phyloP scores from a whole-genome alignment of 2,888 invertebrate genomes.

The Troglohyphantes excavatus region DNA sequence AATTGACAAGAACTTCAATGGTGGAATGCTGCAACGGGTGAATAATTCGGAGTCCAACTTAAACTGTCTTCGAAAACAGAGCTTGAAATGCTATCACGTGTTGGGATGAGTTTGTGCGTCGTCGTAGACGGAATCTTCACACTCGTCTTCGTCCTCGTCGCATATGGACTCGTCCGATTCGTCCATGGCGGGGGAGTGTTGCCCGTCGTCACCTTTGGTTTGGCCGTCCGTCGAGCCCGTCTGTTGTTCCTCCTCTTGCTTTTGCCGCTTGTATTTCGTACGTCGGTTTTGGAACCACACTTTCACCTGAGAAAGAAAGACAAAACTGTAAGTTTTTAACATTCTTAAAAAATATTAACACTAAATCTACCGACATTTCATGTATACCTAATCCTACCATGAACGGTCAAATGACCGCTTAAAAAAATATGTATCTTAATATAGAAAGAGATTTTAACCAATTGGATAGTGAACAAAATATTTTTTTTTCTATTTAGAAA shows the following conservation, averaged over 20 bases:
- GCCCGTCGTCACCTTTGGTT: constrained; percentile 50
- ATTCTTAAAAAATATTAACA: too few relatives aligned
- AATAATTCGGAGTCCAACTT: too few relatives aligned
- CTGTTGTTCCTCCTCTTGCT: constrained; percentile 79
- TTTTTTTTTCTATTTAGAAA: too few relatives aligned
- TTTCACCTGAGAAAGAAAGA: constrained; percentile 73
- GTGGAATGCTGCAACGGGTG: too few relatives aligned
- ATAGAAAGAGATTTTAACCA: too few relatives aligned
- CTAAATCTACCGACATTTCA: too few relatives aligned
- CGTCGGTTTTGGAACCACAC: constrained; percentile 80
- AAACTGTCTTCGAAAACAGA: not conserved
- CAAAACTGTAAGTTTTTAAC: too few relatives aligned
- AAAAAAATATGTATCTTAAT: too few relatives aligned
- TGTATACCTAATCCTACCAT: too few relatives aligned
- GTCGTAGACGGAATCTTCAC: constrained; percentile 35
- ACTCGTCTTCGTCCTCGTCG: constrained; percentile 67
- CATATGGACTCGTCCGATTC: constrained; percentile 62
- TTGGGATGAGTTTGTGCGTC: constrained; percentile 20
- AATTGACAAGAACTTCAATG: not conserved
- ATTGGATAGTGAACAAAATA: too few relatives aligned
- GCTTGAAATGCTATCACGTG: constrained; percentile 32
- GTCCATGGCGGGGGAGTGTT: constrained; percentile 30
- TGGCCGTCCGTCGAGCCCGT: constrained; percentile 53
- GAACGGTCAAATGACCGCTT: too few relatives aligned
- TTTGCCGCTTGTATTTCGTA: constrained; percentile 80